A percentile compares a stretch with the other conserved stretches of the same genome.
Evolutionary conservation across 2,888 invertebrate species (phyloP).

Genomic region (Slavum lentiscoides): DNA sequence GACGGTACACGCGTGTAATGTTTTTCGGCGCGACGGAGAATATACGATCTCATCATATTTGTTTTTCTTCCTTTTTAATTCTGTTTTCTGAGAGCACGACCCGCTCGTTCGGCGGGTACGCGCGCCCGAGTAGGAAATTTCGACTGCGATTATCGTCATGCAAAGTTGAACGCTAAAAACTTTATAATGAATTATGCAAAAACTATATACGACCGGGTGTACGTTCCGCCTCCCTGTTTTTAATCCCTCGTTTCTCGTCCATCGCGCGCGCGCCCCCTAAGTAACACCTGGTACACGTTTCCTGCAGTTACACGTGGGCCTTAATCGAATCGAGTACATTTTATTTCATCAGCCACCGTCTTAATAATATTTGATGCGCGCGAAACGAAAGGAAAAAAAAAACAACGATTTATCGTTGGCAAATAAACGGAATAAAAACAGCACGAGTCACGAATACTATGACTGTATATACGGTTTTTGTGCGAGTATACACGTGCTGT

Average conservation of each 20-base stretch:
- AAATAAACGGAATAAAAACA: neutral
- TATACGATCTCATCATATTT: too few relatives aligned
- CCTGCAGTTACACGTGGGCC: neutral
- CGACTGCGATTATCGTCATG: slow-evolving; percentile 49
- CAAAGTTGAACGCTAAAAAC: slow-evolving; percentile 50
- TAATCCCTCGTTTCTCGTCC: slow-evolving; percentile 43
- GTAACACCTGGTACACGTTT: slow-evolving; percentile 49
- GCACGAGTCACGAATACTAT: too few relatives aligned
- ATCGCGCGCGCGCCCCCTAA: neutral
- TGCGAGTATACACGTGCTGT: neutral
- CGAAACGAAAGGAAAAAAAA: neutral
- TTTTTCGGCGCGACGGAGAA: too few relatives aligned
- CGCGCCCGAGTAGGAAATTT: neutral
- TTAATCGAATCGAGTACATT: slow-evolving; percentile 41
- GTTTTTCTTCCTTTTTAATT: too few relatives aligned
- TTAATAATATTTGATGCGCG: slow-evolving; percentile 40
- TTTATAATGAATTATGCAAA: slow-evolving; percentile 53
- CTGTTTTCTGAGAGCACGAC: neutral
- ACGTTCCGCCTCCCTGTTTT: slow-evolving; percentile 40
- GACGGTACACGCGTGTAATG: too few relatives aligned
- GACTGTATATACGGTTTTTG: too few relatives aligned
- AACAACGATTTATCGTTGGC: neutral
- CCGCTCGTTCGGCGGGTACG: too few relatives aligned
- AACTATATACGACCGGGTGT: slow-evolving; percentile 35
- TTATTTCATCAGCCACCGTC: slow-evolving; percentile 14